phyloP scores from a whole-genome alignment of 2,113 vertebrate species.

The Festucalex cinctus region DNA sequence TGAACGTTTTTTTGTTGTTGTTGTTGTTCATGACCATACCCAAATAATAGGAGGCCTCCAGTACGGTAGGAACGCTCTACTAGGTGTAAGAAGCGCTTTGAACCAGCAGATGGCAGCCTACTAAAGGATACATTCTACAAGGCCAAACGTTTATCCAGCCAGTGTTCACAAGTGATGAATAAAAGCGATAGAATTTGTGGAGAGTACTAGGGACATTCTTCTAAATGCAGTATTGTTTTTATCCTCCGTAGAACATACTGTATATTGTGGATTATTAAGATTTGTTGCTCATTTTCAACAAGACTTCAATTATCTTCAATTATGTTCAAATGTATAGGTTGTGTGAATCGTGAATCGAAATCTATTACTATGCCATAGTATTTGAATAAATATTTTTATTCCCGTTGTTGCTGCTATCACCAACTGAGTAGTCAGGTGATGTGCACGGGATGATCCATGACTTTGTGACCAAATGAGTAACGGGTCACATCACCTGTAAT shows the following conservation, averaged over 20 bases:
- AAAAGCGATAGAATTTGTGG: background rate
- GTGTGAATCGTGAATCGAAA: background rate
- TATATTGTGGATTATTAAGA: background rate
- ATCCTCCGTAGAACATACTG: background rate
- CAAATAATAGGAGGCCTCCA: background rate
- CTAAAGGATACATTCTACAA: background rate
- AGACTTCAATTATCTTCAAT: background rate
- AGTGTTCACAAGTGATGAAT: background rate
- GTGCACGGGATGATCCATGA: no score
- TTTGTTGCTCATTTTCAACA: background rate
- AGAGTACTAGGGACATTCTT: background rate
- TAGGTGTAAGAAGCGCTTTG: background rate
- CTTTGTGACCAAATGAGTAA: constrained; percentile 71
- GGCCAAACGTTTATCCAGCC: background rate
- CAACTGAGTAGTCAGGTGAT: constrained; percentile 61
- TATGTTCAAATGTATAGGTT: background rate
- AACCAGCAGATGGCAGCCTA: constrained; percentile 7
- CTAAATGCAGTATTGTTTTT: background rate
- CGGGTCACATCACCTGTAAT: constrained; percentile 74
- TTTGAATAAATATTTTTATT: constrained; percentile 67
- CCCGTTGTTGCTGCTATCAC: constrained; percentile 76
- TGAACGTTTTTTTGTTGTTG: background rate
- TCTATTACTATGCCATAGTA: background rate
- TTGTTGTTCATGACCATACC: background rate
- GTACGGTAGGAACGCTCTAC: background rate